Conservation (phyloP, 2,888 invertebrate genomes). For the Aricia artaxerxes region DNA sequence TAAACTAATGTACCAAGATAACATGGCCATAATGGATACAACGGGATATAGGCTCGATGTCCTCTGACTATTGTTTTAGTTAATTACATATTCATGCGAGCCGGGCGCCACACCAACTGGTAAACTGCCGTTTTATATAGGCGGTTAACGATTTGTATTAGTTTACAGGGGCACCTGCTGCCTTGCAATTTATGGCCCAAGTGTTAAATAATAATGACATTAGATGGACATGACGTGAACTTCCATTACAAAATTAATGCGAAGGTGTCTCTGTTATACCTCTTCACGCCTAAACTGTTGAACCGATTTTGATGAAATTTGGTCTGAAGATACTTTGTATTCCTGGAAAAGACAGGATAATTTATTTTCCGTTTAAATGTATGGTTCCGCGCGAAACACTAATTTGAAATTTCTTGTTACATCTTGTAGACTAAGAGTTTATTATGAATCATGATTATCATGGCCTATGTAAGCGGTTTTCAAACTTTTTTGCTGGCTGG, state of each 20-base stretch:
- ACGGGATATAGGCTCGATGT: conserved; percentile 2
- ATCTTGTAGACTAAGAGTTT: no score
- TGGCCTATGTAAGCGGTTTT: no score
- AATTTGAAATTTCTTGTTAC: no score
- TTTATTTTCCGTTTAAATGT: no score
- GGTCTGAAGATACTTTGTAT: no score
- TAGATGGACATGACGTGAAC: background rate
- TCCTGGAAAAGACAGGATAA: no score
- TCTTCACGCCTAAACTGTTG: no score
- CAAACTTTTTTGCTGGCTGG: no score
- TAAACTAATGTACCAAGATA: background rate
- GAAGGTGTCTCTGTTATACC: background rate
- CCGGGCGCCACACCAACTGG: background rate
- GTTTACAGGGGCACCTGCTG: conserved; percentile 6
- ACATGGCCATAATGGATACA: conserved; percentile 13
- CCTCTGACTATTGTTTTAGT: conserved; percentile 13
- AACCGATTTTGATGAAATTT: no score
- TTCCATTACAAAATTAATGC: background rate
- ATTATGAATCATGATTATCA: no score
- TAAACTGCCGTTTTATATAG: background rate
- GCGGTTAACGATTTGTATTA: background rate
- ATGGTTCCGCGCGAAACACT: no score
- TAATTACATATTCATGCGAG: conserved; percentile 22
- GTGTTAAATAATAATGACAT: background rate
- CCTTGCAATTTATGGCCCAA: background rate